Evolutionary conservation across 2,113 vertebrate genomes (phyloP).

Genomic region (Haemorhous mexicanus): DNA sequence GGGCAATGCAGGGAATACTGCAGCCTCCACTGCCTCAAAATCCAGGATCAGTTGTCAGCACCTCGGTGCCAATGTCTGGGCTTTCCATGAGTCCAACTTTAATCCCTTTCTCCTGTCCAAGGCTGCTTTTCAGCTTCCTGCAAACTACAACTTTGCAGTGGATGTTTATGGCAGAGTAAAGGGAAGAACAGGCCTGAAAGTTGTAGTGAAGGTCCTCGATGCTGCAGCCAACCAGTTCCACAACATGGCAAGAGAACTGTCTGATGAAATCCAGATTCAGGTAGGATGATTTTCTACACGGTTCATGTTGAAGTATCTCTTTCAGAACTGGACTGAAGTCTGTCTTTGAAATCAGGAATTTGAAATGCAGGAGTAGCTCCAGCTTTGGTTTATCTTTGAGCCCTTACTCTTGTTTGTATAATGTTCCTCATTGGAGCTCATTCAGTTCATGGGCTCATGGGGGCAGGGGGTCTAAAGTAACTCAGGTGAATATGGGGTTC

Average conservation of each 20-base stretch:
- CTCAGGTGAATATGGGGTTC: neutral
- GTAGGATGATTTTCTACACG: conserved; percentile 51
- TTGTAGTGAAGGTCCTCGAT: conserved; percentile 79
- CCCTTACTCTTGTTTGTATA: neutral
- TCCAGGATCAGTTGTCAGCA: neutral
- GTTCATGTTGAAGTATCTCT: neutral
- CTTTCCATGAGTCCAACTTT: neutral
- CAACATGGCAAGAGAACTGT: conserved; percentile 77
- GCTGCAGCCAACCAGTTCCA: conserved; percentile 78
- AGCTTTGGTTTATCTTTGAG: neutral
- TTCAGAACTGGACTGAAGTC: neutral
- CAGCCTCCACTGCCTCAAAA: neutral
- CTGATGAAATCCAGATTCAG: conserved; percentile 93
- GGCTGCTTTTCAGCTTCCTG: conserved; percentile 82
- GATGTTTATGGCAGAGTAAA: conserved; percentile 80
- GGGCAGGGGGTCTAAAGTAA: neutral
- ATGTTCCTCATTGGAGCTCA: neutral
- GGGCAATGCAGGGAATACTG: neutral
- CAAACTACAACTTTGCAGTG: conserved; percentile 90
- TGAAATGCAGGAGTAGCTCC: neutral
- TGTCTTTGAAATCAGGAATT: neutral
- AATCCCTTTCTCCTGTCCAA: conserved; percentile 50
- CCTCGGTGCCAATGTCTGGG: neutral
- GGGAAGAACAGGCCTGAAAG: conserved; percentile 87
- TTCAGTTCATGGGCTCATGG: neutral